A percentile compares a stretch with the other conserved stretches of the same genome.
Evolutionary conservation across 2,113 vertebrate genomes (phyloP).

Genomic region (Tautogolabrus adspersus): DNA sequence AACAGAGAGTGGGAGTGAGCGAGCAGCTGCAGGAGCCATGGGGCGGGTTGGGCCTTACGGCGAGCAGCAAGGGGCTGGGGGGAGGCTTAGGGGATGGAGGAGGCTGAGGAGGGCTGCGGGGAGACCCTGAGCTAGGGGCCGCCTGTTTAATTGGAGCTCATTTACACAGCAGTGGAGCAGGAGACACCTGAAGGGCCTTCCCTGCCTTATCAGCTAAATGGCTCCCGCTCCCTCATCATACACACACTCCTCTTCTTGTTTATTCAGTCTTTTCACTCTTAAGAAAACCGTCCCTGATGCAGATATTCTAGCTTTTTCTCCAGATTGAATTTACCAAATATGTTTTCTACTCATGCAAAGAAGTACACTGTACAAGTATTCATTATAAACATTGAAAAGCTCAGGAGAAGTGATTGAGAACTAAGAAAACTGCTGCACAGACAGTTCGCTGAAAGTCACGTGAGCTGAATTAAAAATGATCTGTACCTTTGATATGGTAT

Average conservation of each 20-base stretch:
- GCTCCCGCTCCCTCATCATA: slow-evolving; percentile 57
- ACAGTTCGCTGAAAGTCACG: background rate
- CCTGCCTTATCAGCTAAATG: slow-evolving; percentile 80
- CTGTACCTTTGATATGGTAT: slow-evolving; percentile 5
- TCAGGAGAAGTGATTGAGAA: background rate
- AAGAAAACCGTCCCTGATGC: slow-evolving; percentile 4
- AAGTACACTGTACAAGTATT: background rate
- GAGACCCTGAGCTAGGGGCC: slow-evolving; percentile 78
- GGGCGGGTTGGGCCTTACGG: slow-evolving; percentile 79
- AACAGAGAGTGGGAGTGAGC: slow-evolving; percentile 73
- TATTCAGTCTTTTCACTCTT: slow-evolving; percentile 45
- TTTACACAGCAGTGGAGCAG: slow-evolving; percentile 82
- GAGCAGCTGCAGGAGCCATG: slow-evolving; percentile 80
- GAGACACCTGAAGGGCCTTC: slow-evolving; percentile 83
- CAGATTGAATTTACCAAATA: background rate
- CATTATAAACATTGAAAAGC: background rate
- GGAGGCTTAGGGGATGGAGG: slow-evolving; percentile 56
- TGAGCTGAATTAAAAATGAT: slow-evolving; percentile 14
- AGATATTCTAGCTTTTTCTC: slow-evolving; percentile 1
- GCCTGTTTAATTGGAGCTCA: slow-evolving; percentile 86
- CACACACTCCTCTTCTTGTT: slow-evolving; percentile 47
- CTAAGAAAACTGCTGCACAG: background rate
- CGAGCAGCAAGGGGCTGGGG: slow-evolving; percentile 77
- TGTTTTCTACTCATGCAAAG: background rate
- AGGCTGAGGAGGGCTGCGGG: slow-evolving; percentile 67